phyloP scores from a whole-genome alignment of 2,888 invertebrate genomes.

The Pteria penguin region DNA sequence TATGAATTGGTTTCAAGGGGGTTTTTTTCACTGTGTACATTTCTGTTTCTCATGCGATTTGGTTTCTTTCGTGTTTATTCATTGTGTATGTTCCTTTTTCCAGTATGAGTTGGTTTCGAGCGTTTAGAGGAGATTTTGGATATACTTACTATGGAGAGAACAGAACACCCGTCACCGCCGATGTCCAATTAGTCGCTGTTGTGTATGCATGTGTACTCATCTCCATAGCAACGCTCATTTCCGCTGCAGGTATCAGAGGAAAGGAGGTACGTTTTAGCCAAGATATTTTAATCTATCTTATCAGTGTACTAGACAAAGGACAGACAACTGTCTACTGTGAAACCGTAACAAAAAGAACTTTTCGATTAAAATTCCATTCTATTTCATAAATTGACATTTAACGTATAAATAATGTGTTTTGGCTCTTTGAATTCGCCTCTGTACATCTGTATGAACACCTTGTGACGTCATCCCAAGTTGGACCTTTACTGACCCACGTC shows the following conservation, averaged over 20 bases:
- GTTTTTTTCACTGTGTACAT: background rate
- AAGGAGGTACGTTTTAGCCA: slow-evolving; percentile 69
- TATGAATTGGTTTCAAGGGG: background rate
- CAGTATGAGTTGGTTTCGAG: slow-evolving; percentile 72
- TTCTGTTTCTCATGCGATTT: background rate
- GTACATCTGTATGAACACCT: too few species aligned
- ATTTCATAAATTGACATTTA: too few species aligned
- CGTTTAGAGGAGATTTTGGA: slow-evolving; percentile 66
- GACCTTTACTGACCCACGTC: too few species aligned
- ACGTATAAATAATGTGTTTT: too few species aligned
- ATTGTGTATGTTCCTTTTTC: slow-evolving; percentile 23
- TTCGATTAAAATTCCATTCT: too few species aligned
- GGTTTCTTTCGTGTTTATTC: background rate
- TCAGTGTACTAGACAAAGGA: background rate
- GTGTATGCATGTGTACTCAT: slow-evolving; percentile 68
- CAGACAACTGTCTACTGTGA: too few species aligned
- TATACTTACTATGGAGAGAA: slow-evolving; percentile 66
- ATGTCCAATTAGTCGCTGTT: slow-evolving; percentile 64
- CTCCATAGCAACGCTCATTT: slow-evolving; percentile 67
- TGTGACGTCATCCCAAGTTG: too few species aligned
- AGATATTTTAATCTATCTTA: too few species aligned
- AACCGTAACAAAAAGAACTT: too few species aligned
- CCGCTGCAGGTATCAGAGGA: slow-evolving; percentile 70
- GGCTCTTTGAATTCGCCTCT: too few species aligned
- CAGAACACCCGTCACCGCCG: slow-evolving; percentile 64